These are phyloP conservation scores for Hylaeus anthracinus DNA, from an alignment of 1,140 invertebrate genomes.

Conservation along the genomic window DNA sequence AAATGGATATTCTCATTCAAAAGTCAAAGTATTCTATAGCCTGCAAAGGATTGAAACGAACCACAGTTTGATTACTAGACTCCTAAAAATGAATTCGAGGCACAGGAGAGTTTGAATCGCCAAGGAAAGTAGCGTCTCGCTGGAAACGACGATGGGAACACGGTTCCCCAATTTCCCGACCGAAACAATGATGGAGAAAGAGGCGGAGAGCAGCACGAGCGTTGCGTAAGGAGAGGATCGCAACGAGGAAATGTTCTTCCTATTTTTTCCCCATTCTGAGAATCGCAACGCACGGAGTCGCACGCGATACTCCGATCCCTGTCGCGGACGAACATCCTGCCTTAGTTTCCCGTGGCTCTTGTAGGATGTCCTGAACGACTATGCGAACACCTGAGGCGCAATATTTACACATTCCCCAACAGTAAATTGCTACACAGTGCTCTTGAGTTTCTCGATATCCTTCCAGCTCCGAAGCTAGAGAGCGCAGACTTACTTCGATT, in stretches of 20 bases:
- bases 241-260: constrained; percentile 25
- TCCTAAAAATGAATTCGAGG: no score
- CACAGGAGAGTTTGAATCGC: neutral
- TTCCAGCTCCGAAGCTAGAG: no score
- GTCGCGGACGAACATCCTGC: neutral
- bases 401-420: no score
- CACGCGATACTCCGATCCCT: constrained; percentile 4
- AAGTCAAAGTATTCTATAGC: no score
- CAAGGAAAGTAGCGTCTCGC: constrained; percentile 6
- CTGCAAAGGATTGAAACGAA: no score
- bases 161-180: constrained; percentile 29
- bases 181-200: constrained; percentile 27
- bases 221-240: constrained; percentile 20
- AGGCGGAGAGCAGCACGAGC: neutral
- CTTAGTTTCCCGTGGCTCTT: neutral
- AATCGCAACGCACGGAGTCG: neutral
- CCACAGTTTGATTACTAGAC: no score
- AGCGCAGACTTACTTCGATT: no score
- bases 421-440: no score
- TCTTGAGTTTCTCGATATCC: no score
- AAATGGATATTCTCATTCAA: no score
- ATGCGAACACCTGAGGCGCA: no score
- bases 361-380: neutral
- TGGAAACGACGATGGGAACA: constrained; percentile 27
- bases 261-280: constrained; percentile 3